Percentiles rank a stretch among this genome's conserved stretches.
Conservation (phyloP, 2,888 invertebrate genomes). For the Eurytoma californica region DNA sequence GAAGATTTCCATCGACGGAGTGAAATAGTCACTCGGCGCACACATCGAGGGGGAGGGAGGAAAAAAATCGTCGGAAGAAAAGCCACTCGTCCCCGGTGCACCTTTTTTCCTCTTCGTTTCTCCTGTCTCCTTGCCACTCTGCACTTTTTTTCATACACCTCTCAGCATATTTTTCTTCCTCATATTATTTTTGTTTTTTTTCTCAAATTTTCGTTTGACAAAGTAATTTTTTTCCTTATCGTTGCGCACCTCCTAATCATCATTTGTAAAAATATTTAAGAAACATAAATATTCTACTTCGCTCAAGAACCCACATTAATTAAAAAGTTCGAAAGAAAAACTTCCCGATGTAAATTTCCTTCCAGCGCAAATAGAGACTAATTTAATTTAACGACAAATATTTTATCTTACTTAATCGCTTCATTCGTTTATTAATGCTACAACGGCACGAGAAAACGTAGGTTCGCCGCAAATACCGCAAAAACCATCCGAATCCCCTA, state of each 20-base stretch:
- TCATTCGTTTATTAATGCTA: too few relatives aligned
- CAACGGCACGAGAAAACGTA: too few relatives aligned
- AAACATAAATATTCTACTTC: too few relatives aligned
- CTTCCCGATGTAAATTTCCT: too few relatives aligned
- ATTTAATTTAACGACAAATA: too few relatives aligned
- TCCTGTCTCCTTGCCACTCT: background rate
- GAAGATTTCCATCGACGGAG: constrained; percentile 18
- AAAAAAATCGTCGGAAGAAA: constrained; percentile 36
- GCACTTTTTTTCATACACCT: constrained; percentile 3
- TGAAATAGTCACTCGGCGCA: background rate
- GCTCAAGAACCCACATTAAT: too few relatives aligned
- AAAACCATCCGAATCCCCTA: too few relatives aligned
- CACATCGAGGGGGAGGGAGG: background rate
- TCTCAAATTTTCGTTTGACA: background rate
- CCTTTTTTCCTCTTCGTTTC: background rate
- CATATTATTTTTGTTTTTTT: background rate
- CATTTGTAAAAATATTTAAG: background rate
- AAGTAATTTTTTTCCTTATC: background rate
- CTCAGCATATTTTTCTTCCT: constrained; percentile 4
- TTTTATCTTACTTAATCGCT: too few relatives aligned
- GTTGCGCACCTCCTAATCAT: background rate
- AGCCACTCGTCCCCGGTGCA: constrained; percentile 20
- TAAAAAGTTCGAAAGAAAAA: too few relatives aligned
- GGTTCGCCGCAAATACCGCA: too few relatives aligned
- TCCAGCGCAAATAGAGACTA: too few relatives aligned